Conservation (phyloP, 2,113 vertebrate species). For the Neomonachus schauinslandi region DNA sequence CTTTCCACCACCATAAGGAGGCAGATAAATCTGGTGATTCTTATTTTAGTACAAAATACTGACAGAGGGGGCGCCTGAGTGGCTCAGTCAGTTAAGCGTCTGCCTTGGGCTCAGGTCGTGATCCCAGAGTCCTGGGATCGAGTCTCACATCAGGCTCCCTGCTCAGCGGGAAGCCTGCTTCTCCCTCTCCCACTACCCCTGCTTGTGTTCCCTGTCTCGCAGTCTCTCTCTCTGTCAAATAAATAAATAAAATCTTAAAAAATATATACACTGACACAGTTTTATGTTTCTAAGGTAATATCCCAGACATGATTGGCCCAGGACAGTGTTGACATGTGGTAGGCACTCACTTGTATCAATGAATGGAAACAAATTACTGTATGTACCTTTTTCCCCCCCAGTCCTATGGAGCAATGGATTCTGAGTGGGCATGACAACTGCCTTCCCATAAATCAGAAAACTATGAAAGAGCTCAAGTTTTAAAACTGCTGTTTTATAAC, state of each 20-base stretch:
- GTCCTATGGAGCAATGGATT: neutral
- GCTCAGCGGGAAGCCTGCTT: too few species aligned
- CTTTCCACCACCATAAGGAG: neutral
- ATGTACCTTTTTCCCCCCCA: neutral
- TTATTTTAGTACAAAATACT: conserved; percentile 24
- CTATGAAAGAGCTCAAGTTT: conserved; percentile 2
- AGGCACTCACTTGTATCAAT: neutral
- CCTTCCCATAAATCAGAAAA: conserved; percentile 3
- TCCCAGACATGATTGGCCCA: neutral
- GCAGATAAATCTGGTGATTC: neutral
- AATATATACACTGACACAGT: neutral
- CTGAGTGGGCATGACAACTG: neutral
- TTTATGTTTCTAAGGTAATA: conserved; percentile 35
- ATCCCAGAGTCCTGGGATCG: too few species aligned
- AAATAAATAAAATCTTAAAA: too few species aligned
- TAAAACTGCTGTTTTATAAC: conserved; percentile 25
- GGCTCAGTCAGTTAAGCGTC: too few species aligned
- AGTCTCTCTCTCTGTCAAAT: too few species aligned
- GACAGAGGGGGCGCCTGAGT: neutral
- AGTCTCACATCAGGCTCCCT: too few species aligned
- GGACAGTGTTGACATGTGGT: neutral
- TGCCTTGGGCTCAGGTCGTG: too few species aligned
- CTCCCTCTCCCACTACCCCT: too few species aligned
- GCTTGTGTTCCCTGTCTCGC: too few species aligned
- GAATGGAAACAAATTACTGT: neutral